Percentiles rank a stretch among this genome's conserved stretches.
Conservation (phyloP, 2,888 invertebrate genomes). For the Euplagia quadripunctaria region DNA sequence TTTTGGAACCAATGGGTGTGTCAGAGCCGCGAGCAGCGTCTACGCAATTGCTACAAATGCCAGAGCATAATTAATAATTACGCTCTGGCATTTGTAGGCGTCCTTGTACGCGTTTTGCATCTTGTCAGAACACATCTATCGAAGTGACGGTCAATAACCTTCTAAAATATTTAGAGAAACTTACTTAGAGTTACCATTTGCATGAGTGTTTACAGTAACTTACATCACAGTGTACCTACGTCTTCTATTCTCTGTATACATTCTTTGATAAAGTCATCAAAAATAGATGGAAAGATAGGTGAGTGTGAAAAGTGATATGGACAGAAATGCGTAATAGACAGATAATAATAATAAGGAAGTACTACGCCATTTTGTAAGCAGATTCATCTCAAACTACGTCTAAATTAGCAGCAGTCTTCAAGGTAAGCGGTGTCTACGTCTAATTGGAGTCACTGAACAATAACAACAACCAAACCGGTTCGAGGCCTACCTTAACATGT, state of each 20-base stretch:
- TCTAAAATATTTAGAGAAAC: not conserved
- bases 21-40: constrained; percentile 25
- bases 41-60: constrained; percentile 26
- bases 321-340: too few species aligned
- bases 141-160: constrained; percentile 39
- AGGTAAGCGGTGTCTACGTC: not conserved
- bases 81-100: constrained; percentile 39
- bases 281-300: not conserved
- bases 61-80: constrained; percentile 4
- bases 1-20: constrained; percentile 50
- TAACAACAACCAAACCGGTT: not conserved
- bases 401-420: not conserved
- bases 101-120: constrained; percentile 50
- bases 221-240: not conserved
- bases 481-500: not conserved
- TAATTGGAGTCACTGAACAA: not conserved
- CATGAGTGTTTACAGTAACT: not conserved
- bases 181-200: not conserved
- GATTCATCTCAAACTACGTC: not conserved
- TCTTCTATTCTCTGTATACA: not conserved
- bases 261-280: not conserved
- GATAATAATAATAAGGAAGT: not conserved
- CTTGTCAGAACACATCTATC: constrained; percentile 32
- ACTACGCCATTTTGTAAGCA: not conserved
- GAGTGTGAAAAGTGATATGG: too few species aligned